Evolutionary conservation across 2,888 invertebrate species (phyloP), one percentile per base, ranked within the genome.

Genomic region (Philhelius pedissequus): DNA sequence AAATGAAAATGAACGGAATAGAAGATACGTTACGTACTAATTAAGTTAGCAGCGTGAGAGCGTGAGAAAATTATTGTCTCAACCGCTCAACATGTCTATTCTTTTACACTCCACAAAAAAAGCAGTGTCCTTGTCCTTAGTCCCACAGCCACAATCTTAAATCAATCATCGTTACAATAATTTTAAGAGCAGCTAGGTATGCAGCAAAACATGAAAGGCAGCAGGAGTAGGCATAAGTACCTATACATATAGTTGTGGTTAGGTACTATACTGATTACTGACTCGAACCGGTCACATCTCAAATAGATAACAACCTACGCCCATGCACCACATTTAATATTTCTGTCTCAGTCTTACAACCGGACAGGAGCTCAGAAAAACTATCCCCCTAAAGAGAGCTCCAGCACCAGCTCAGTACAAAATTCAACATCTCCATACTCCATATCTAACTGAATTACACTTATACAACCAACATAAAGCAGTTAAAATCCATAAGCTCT

Each of bases 331-430:
- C 25, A 27, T 77, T 66, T 52, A 20, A 66, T 74, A 70, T 69
- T 45, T 79, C 83, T 54, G 75, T 84, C 83, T 69, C 75, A 15
- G 54, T 79, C 70, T 75, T 75, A 75, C 79, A 84, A 32, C 71
- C 30, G 62, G 35, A 32, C 71, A 22, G 62, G 35, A 18, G 38
- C 22, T 35, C 8, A 8, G 9, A 11, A 43, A 64, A 45, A 48
- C 25, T 62, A 52, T 58, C n/a, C 9, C 50, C 22, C 35, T 35
- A 32, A 35, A 40, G 40, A n/a, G 30, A 25, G 6, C 48, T n/a
- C n/a, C n/a, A n/a, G n/a, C n/a, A n/a, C 32, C 20, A 22, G 8
- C 5, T 4, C 13, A 38, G 5, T 40, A 20, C n/a, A n/a, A n/a
- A n/a, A n/a, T n/a, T 27, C 43, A 13, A 25, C 6, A 4, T 22